Evolutionary conservation across 2,888 invertebrate genomes (phyloP).

Genomic region (Eupithecia dodoneata): DNA sequence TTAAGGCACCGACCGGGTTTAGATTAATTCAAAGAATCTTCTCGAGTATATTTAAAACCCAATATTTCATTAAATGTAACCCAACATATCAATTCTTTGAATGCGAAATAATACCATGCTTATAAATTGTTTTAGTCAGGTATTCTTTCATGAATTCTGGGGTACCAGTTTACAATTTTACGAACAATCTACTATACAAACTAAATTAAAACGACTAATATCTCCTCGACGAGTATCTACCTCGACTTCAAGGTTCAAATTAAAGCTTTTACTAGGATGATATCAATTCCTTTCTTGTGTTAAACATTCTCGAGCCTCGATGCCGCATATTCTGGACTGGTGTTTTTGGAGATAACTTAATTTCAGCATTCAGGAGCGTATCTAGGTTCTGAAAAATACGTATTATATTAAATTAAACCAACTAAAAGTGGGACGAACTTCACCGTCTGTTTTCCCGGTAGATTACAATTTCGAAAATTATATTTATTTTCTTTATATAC

Average conservation of each 20-base stretch:
- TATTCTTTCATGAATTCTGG: background rate
- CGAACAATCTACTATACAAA: background rate
- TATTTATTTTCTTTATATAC: too few relatives aligned
- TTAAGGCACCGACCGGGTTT: background rate
- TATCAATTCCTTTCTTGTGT: background rate
- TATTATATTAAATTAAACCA: background rate
- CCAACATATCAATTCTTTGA: background rate
- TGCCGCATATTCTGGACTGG: background rate
- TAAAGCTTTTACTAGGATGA: background rate
- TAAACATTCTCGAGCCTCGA: background rate
- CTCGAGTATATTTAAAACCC: background rate
- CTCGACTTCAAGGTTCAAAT: background rate
- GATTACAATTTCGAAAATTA: too few relatives aligned
- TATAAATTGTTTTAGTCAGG: background rate
- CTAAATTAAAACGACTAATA: background rate
- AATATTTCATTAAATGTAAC: background rate
- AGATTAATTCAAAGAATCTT: background rate
- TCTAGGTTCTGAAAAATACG: background rate
- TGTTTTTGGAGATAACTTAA: background rate
- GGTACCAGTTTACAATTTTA: background rate
- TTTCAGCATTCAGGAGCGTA: background rate
- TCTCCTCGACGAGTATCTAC: background rate
- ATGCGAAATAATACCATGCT: background rate
- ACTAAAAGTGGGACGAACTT: too few relatives aligned
- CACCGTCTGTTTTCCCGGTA: too few relatives aligned